Evolutionary conservation across 2,113 vertebrate genomes (phyloP).

Genomic region (Myxocyprinus asiaticus): DNA sequence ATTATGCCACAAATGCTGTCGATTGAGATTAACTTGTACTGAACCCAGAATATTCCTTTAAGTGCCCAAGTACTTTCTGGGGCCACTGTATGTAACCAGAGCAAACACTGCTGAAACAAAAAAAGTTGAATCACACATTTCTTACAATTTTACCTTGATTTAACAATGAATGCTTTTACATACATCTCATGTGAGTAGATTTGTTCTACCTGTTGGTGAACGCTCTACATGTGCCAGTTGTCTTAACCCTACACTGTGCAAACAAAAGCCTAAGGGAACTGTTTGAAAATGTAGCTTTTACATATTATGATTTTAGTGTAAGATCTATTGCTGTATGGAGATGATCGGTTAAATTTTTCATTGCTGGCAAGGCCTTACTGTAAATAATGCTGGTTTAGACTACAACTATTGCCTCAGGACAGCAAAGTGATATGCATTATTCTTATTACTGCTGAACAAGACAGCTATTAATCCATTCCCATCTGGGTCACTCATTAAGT

Average conservation of each 20-base stretch:
- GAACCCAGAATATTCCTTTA: too few species aligned
- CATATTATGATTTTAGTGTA: not conserved
- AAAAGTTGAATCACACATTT: not conserved
- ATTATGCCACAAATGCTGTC: too few species aligned
- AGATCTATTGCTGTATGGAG: not conserved
- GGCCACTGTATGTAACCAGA: too few species aligned
- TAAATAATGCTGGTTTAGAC: slow-evolving; percentile 11
- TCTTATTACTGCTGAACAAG: slow-evolving; percentile 37
- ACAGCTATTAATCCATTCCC: slow-evolving; percentile 24
- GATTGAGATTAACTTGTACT: too few species aligned
- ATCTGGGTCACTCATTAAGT: slow-evolving; percentile 28
- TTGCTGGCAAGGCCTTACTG: not conserved
- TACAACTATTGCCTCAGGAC: not conserved
- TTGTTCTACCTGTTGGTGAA: not conserved
- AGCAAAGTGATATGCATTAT: slow-evolving; percentile 13
- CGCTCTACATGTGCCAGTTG: not conserved
- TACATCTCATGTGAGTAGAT: not conserved
- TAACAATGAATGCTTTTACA: not conserved
- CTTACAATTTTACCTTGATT: not conserved
- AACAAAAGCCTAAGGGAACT: not conserved
- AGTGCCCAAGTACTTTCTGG: too few species aligned
- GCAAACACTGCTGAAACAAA: too few species aligned
- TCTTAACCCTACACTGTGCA: not conserved
- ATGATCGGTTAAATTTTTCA: not conserved
- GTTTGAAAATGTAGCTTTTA: not conserved